Conservation (phyloP, 2,797 vertebrate species). For the Schizothorax lantsangensis region DNA sequence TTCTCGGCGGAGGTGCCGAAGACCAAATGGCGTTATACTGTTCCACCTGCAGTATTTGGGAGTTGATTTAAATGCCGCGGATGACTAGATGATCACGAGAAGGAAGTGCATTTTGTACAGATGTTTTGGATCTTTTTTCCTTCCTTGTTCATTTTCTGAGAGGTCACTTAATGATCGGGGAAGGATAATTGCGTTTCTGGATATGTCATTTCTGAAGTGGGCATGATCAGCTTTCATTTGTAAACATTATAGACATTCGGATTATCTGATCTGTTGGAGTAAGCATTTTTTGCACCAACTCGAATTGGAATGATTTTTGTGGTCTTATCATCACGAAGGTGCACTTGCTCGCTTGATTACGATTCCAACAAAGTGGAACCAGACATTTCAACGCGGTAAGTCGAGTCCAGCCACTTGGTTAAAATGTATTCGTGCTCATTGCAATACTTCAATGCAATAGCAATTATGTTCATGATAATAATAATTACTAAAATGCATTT, state of each 20-base stretch:
- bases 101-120: slow-evolving; percentile 61
- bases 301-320: slow-evolving; percentile 60
- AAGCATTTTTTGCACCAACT: slow-evolving; percentile 62
- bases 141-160: slow-evolving; percentile 2
- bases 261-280: slow-evolving; percentile 69
- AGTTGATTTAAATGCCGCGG: slow-evolving; percentile 72
- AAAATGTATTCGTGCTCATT: neutral
- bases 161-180: slow-evolving; percentile 42
- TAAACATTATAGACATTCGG: slow-evolving; percentile 59
- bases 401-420: slow-evolving; percentile 55
- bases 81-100: slow-evolving; percentile 66
- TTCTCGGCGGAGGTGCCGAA: slow-evolving; percentile 72
- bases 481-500: neutral
- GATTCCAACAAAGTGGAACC: slow-evolving; percentile 70
- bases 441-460: slow-evolving; percentile 16
- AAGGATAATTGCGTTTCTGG: slow-evolving; percentile 71
- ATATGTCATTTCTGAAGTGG: slow-evolving; percentile 68
- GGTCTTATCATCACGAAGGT: slow-evolving; percentile 54
- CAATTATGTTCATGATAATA: neutral
- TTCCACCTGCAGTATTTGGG: slow-evolving; percentile 73
- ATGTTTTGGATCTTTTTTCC: slow-evolving; percentile 46
- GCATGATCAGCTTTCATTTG: slow-evolving; percentile 62
- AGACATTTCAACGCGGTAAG: slow-evolving; percentile 77
- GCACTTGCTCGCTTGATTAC: slow-evolving; percentile 65
- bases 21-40: slow-evolving; percentile 63